A percentile compares a stretch with the other conserved stretches of the same genome.
phyloP scores from a whole-genome alignment of 2,888 invertebrate species.

The Cerceris rybyensis region DNA sequence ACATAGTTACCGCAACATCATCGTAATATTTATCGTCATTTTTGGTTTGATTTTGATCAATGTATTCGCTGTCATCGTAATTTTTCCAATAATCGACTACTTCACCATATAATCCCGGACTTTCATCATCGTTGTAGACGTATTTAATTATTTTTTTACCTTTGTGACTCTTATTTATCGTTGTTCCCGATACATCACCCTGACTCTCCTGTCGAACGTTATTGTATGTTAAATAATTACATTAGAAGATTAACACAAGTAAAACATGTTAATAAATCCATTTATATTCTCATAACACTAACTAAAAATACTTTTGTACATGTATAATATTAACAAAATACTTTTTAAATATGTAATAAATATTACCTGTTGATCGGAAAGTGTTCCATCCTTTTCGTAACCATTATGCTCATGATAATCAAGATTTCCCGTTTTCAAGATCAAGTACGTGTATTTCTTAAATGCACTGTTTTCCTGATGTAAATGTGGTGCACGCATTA shows the following conservation, averaged over 20 bases:
- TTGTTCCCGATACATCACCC: background rate
- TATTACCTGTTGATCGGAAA: constrained; percentile 26
- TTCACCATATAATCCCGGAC: constrained; percentile 76
- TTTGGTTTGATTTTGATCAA: constrained; percentile 26
- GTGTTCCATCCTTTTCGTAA: constrained; percentile 12
- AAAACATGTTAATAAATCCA: too few relatives aligned
- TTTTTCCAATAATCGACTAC: constrained; percentile 72
- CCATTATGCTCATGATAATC: constrained; percentile 73
- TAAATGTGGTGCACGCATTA: constrained; percentile 76
- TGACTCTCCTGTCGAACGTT: background rate
- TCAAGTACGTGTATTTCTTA: constrained; percentile 72
- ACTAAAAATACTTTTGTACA: too few relatives aligned
- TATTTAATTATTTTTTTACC: constrained; percentile 24
- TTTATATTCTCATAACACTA: too few relatives aligned
- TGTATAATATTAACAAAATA: too few relatives aligned
- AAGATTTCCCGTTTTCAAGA: constrained; percentile 68
- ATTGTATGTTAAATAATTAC: background rate
- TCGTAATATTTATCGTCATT: constrained; percentile 18
- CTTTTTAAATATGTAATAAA: background rate
- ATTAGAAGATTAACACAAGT: background rate
- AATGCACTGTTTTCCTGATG: constrained; percentile 64
- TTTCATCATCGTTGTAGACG: constrained; percentile 68
- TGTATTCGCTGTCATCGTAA: constrained; percentile 46
- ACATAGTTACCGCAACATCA: constrained; percentile 35
- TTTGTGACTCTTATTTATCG: background rate